These are phyloP conservation scores for Amblyjoppa proteus DNA, from an alignment of 2,888 invertebrate species.

Conservation along the genomic window DNA sequence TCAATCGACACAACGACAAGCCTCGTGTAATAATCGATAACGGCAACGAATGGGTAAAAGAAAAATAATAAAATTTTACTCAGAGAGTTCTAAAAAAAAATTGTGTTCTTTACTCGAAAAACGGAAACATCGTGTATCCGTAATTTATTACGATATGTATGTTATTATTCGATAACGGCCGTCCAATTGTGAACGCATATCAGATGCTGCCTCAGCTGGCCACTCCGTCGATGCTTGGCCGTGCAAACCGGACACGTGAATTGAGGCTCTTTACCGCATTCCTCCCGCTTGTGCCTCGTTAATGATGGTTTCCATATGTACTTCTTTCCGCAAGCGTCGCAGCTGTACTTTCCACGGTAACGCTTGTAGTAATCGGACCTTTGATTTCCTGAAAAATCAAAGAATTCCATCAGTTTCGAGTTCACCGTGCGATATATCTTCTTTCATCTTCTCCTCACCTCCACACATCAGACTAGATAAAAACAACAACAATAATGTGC, in stretches of 20 bases:
- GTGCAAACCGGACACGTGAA: constrained; percentile 82
- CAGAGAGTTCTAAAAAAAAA: not conserved
- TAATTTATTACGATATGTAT: constrained; percentile 30
- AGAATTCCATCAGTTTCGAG: constrained; percentile 17
- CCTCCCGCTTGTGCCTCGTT: constrained; percentile 79
- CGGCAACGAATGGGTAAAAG: not conserved
- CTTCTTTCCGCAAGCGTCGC: constrained; percentile 77
- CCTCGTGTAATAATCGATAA: not conserved
- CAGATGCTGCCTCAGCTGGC: constrained; percentile 80
- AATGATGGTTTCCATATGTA: constrained; percentile 80
- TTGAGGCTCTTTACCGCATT: constrained; percentile 84
- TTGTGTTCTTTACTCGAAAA: constrained; percentile 21
- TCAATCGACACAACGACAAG: not conserved
- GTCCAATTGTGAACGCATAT: constrained; percentile 72
- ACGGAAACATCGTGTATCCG: not conserved
- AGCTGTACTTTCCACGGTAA: constrained; percentile 72
- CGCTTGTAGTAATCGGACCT: constrained; percentile 69
- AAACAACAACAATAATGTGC: not conserved
- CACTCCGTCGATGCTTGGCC: constrained; percentile 79
- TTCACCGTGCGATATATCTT: not conserved
- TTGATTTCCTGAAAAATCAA: constrained; percentile 69
- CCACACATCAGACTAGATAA: not conserved
- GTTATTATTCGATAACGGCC: not conserved
- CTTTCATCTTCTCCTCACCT: not conserved
- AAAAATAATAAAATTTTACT: not conserved